These are phyloP conservation scores for Poeciliopsis turrubarensis DNA, from an alignment of 2,113 vertebrate species.

Conservation along the genomic window DNA sequence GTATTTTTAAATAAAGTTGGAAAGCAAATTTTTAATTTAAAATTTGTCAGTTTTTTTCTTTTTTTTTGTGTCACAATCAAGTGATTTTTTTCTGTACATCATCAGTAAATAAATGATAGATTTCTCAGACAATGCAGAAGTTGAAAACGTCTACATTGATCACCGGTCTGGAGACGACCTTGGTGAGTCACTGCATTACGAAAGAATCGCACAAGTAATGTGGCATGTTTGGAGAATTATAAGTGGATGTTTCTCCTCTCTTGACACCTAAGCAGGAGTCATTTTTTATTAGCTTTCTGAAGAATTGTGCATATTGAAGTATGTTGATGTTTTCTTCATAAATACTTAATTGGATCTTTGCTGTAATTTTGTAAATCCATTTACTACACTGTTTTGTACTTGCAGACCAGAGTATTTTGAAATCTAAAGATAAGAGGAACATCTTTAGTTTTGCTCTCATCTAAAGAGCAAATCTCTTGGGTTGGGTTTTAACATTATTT, in stretches of 20 bases:
- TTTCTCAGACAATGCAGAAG: too few relatives aligned
- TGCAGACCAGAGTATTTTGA: not conserved
- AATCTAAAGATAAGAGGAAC: not conserved
- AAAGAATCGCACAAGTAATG: too few relatives aligned
- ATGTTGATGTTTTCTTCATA: not conserved
- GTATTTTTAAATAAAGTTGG: not conserved
- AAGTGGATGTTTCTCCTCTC: too few relatives aligned
- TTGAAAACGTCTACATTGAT: too few relatives aligned
- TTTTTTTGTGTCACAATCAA: not conserved
- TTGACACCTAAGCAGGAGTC: not conserved
- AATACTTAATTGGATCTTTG: not conserved
- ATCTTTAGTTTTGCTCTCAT: too few relatives aligned
- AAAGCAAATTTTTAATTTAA: not conserved
- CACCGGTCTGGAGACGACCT: too few relatives aligned
- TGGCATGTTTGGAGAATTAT: too few relatives aligned
- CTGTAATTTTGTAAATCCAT: not conserved
- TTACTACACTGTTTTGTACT: slow-evolving; percentile 9
- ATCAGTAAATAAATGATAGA: not conserved
- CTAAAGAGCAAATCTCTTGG: too few relatives aligned
- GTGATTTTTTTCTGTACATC: not conserved
- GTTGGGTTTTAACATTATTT: not conserved
- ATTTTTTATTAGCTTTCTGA: not conserved
- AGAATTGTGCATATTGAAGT: not conserved
- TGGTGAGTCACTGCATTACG: too few relatives aligned
- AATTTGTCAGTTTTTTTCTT: too few relatives aligned